phyloP scores from a whole-genome alignment of 1,140 invertebrate genomes.

The Rhagoletis zephyria region DNA sequence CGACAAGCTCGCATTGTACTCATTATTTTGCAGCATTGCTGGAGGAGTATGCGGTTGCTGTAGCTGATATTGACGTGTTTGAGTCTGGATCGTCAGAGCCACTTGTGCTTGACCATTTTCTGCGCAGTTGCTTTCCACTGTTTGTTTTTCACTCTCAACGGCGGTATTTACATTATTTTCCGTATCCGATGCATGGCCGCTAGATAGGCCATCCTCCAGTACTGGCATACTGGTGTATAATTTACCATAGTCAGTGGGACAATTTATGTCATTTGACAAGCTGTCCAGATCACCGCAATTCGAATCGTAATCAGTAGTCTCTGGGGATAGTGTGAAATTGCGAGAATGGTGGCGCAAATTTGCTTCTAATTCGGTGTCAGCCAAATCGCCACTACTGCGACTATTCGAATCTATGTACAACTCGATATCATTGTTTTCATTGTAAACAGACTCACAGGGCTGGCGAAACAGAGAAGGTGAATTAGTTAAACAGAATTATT shows the following conservation, averaged over 20 bases:
- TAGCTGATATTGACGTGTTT: conserved; percentile 56
- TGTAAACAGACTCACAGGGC: conserved; percentile 60
- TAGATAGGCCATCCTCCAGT: conserved; percentile 93
- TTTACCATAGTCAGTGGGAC: conserved; percentile 68
- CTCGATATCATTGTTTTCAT: conserved; percentile 71
- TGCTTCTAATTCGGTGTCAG: conserved; percentile 69
- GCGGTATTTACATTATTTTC: conserved; percentile 84
- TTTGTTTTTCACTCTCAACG: conserved; percentile 64
- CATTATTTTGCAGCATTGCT: conserved; percentile 64
- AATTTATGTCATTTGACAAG: conserved; percentile 74
- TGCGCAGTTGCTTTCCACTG: conserved; percentile 36
- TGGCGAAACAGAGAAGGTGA: not conserved
- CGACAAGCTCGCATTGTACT: conserved; percentile 61
- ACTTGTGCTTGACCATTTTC: conserved; percentile 47
- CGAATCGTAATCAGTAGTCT: conserved; percentile 95
- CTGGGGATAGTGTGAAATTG: conserved; percentile 89
- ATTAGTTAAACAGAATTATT: not conserved
- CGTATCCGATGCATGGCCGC: conserved; percentile 91
- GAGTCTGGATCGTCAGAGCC: conserved; percentile 49
- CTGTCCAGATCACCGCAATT: conserved; percentile 89
- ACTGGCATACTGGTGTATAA: conserved; percentile 85
- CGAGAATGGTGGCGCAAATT: conserved; percentile 69
- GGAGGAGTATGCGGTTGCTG: conserved; percentile 54
- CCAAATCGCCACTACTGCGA: conserved; percentile 69
- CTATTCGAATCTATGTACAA: conserved; percentile 72